Conservation (phyloP, 2,888 invertebrate genomes). For the Cryptocheilus praepositus region DNA sequence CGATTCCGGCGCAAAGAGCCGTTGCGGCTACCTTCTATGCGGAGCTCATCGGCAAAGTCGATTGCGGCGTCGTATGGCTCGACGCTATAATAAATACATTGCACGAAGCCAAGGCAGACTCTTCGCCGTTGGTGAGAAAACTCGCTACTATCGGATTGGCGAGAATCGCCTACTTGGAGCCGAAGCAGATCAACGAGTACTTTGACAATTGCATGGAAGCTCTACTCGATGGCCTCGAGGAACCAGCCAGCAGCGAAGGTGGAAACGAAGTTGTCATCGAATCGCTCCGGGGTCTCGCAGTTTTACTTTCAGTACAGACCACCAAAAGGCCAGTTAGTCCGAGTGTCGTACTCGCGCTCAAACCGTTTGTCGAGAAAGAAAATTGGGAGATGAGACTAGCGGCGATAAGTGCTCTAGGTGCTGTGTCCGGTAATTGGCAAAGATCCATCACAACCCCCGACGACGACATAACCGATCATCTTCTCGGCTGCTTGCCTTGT, state of each 20-base stretch:
- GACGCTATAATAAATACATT: constrained; percentile 66
- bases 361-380: constrained; percentile 69
- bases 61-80: constrained; percentile 63
- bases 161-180: constrained; percentile 61
- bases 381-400: constrained; percentile 67
- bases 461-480: constrained; percentile 65
- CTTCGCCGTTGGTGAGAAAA: constrained; percentile 65
- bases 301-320: constrained; percentile 59
- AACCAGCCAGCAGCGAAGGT: constrained; percentile 60
- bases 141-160: constrained; percentile 66
- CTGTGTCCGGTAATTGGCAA: constrained; percentile 61
- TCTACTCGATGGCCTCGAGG: constrained; percentile 67
- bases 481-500: constrained; percentile 67
- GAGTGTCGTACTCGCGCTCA: constrained; percentile 64
- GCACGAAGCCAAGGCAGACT: constrained; percentile 66
- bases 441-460: constrained; percentile 47
- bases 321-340: constrained; percentile 63
- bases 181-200: constrained; percentile 65
- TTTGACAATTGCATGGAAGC: constrained; percentile 65
- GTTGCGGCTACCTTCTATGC: constrained; percentile 63
- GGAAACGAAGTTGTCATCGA: constrained; percentile 66
- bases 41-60: constrained; percentile 62
- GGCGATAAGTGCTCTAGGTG: constrained; percentile 62
- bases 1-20: constrained; percentile 63
- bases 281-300: constrained; percentile 64